phyloP scores from a whole-genome alignment of 2,113 vertebrate genomes.

The Perca flavescens region DNA sequence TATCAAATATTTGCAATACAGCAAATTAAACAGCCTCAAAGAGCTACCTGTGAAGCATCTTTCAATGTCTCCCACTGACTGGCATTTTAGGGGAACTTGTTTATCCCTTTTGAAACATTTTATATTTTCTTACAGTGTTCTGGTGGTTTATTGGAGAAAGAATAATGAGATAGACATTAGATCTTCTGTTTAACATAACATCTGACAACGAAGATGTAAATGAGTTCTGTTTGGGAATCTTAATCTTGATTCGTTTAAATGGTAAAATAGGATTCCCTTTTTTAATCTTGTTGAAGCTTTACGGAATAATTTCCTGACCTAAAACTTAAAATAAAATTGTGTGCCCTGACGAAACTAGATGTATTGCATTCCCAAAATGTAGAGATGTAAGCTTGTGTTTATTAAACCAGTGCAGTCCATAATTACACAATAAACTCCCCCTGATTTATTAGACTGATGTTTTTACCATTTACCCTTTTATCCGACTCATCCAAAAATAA shows the following conservation, averaged over 20 bases:
- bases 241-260: conserved; percentile 74
- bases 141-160: conserved; percentile 28
- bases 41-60: conserved; percentile 77
- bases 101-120: conserved; percentile 42
- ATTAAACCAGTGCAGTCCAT: conserved; percentile 19
- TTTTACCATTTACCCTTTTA: conserved; percentile 12
- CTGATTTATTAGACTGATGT: conserved; percentile 5
- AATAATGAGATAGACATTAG: conserved; percentile 34
- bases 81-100: conserved; percentile 50
- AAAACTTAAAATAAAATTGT: conserved; percentile 61
- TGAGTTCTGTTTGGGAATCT: conserved; percentile 67
- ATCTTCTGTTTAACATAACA: conserved; percentile 42
- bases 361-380: conserved; percentile 19
- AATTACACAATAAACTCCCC: conserved; percentile 1
- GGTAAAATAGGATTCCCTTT: conserved; percentile 70
- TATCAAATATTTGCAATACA: conserved; percentile 87
- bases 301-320: conserved; percentile 65
- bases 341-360: conserved; percentile 39
- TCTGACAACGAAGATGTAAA: conserved; percentile 55
- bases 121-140: conserved; percentile 10
- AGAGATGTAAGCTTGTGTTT: conserved; percentile 23
- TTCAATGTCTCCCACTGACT: conserved; percentile 59
- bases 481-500: conserved; percentile 6
- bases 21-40: conserved; percentile 81
- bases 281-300: conserved; percentile 72